Evolutionary conservation across 1,140 invertebrate species (phyloP).

Genomic region (Armadillidium nasatum): DNA sequence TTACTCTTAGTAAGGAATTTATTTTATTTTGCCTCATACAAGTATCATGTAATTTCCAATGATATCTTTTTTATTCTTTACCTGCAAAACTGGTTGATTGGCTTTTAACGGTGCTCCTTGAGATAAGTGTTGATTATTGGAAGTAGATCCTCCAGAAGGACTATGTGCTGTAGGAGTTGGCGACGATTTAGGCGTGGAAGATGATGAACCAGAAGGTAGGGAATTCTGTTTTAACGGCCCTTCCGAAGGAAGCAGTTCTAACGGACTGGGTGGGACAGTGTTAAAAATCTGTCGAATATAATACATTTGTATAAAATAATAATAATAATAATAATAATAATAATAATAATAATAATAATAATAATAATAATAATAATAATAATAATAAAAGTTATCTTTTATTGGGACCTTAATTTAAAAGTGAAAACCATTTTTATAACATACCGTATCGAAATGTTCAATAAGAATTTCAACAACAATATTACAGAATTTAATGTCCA

Average conservation of each 20-base stretch:
- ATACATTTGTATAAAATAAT: too few species aligned
- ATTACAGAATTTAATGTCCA: conserved; percentile 98
- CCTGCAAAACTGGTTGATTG: conserved; percentile 35
- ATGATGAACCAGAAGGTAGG: not conserved
- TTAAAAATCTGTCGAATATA: conserved; percentile 52
- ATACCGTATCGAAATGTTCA: conserved; percentile 78
- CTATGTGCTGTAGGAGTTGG: conserved; percentile 3
- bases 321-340: too few species aligned
- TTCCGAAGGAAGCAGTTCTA: conserved; percentile 10
- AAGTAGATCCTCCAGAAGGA: conserved; percentile 10
- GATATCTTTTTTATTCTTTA: not conserved
- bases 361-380: too few species aligned
- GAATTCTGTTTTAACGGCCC: conserved; percentile 13
- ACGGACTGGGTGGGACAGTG: conserved; percentile 47
- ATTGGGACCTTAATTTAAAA: too few species aligned
- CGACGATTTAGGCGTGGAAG: conserved; percentile 1
- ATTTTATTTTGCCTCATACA: too few species aligned
- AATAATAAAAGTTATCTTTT: too few species aligned
- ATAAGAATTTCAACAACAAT: conserved; percentile 95
- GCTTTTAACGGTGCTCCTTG: conserved; percentile 16
- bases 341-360: too few species aligned
- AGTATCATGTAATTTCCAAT: too few species aligned
- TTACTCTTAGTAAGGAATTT: too few species aligned
- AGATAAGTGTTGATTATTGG: conserved; percentile 14
- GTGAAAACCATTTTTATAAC: conserved; percentile 24